phyloP scores from a whole-genome alignment of 2,888 invertebrate genomes.

The Parnassius smintheus region DNA sequence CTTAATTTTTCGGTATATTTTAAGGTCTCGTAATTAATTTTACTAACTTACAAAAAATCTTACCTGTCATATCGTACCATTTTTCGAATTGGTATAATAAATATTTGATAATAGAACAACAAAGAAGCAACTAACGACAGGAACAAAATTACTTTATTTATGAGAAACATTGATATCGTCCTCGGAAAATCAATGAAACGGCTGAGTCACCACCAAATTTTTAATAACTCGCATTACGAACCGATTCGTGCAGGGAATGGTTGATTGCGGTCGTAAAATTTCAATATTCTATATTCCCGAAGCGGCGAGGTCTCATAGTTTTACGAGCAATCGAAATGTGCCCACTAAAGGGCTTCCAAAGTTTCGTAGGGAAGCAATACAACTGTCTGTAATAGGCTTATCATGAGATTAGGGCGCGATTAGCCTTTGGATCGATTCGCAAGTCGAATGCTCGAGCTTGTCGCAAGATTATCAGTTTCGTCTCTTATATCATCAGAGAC shows the following conservation, averaged over 20 bases:
- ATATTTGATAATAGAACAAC: too few relatives aligned
- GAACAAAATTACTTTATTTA: slow-evolving; percentile 1
- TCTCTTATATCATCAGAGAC: slow-evolving; percentile 20
- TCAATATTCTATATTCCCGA: slow-evolving; percentile 62
- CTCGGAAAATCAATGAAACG: slow-evolving; percentile 41
- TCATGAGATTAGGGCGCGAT: slow-evolving; percentile 77
- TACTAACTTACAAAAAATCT: too few relatives aligned
- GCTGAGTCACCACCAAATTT: slow-evolving; percentile 30
- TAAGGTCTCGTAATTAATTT: too few relatives aligned
- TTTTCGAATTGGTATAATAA: too few relatives aligned
- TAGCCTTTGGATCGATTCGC: slow-evolving; percentile 66
- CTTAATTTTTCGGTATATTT: too few relatives aligned
- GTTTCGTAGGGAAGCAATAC: slow-evolving; percentile 79
- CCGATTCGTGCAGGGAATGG: slow-evolving; percentile 42
- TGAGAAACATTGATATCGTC: slow-evolving; percentile 33
- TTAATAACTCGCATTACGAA: slow-evolving; percentile 45
- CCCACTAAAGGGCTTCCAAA: slow-evolving; percentile 77
- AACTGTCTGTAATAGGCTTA: slow-evolving; percentile 79
- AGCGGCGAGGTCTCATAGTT: slow-evolving; percentile 49
- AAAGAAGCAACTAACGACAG: not conserved
- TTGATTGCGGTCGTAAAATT: slow-evolving; percentile 68
- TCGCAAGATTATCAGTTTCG: slow-evolving; percentile 70
- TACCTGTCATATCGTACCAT: too few relatives aligned
- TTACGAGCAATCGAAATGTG: slow-evolving; percentile 69
- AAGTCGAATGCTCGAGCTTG: slow-evolving; percentile 56